These are phyloP conservation scores for Drosophila seclusa DNA, from an alignment of 2,888 invertebrate species.

Conservation along the genomic window DNA sequence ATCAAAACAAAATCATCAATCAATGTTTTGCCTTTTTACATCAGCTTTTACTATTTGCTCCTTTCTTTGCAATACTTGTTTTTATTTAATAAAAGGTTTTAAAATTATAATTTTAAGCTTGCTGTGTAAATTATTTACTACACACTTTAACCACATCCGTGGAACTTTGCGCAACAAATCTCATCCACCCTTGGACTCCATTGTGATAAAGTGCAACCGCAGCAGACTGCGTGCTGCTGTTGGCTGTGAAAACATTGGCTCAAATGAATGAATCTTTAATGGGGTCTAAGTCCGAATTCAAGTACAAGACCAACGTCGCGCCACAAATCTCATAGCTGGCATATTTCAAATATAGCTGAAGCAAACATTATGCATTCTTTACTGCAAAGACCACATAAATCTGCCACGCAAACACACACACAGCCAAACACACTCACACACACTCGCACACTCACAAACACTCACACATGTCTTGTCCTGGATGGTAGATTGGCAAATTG, in stretches of 20 bases:
- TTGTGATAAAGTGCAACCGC: constrained; percentile 62
- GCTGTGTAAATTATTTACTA: constrained; percentile 7
- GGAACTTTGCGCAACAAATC: constrained; percentile 60
- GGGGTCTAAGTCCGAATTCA: constrained; percentile 47
- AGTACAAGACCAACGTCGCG: constrained; percentile 41
- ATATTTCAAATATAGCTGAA: constrained; percentile 67
- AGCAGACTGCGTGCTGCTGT: constrained; percentile 39
- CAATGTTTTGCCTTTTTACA: constrained; percentile 37
- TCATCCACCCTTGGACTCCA: constrained; percentile 21
- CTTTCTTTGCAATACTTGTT: not conserved
- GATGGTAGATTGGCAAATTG: constrained; percentile 53
- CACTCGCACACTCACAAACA: constrained; percentile 11
- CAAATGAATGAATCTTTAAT: constrained; percentile 76
- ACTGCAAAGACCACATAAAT: constrained; percentile 79
- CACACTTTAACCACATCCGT: constrained; percentile 59
- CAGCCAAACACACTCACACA: constrained; percentile 20
- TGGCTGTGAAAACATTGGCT: constrained; percentile 45
- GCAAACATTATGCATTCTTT: constrained; percentile 77
- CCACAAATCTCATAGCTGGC: constrained; percentile 70
- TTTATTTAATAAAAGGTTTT: not conserved
- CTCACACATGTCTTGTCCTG: constrained; percentile 12
- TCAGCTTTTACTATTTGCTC: constrained; percentile 17
- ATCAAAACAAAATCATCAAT: constrained; percentile 71
- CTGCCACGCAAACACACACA: constrained; percentile 62
- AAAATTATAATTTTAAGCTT: constrained; percentile 18